Evolutionary conservation across 1,140 invertebrate genomes (phyloP), one percentile per base, ranked within the genome.

Genomic region (Drosophila sturtevanti): DNA sequence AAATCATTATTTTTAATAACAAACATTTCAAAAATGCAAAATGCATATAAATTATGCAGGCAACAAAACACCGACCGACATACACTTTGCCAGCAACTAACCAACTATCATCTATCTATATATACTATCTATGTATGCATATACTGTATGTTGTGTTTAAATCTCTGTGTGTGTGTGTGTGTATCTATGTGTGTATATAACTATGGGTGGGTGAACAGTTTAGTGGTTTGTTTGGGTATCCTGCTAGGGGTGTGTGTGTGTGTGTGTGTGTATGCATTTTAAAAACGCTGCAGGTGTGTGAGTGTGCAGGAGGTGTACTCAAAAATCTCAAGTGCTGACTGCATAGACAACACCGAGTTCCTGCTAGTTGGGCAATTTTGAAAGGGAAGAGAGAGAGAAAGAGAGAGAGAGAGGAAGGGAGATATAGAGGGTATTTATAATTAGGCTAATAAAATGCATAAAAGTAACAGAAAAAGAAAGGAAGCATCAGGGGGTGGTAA

Each of bases 1-100:
- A 82, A 86, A 87, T 81, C 66, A 86, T 81, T 87, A 72, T 51
- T 76, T 75, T 86, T 72, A 71, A 69, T 76, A 77, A 77, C 67
- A 77, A 77, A 77, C 66, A 77, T 77, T 77, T 77, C 61, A 58
- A 62, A 77, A 77, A 77, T 70, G 66, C 74, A 77, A 77, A 87
- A 87, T 72, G 78, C 78, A 71, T 67, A 72, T 77, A 77, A 71
- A 77, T 65, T 77, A 77, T 77, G 74, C 74, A 77, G 71, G 60
- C 74, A 77, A 77, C 65, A 71, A 71, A 72, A 34, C 71, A 54
- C 54, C 55, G 65, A 48, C 54, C 11, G 54, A 63, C 58, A 75
- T 41, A 77, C 63, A 67, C 59, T 48, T 21, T 48, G 16, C 16
- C 41, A 16, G 16, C 41, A 18, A 31, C 27, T 31, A 31, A 31